phyloP scores from a whole-genome alignment of 2,113 vertebrate genomes.

The Ceratotherium simum region DNA sequence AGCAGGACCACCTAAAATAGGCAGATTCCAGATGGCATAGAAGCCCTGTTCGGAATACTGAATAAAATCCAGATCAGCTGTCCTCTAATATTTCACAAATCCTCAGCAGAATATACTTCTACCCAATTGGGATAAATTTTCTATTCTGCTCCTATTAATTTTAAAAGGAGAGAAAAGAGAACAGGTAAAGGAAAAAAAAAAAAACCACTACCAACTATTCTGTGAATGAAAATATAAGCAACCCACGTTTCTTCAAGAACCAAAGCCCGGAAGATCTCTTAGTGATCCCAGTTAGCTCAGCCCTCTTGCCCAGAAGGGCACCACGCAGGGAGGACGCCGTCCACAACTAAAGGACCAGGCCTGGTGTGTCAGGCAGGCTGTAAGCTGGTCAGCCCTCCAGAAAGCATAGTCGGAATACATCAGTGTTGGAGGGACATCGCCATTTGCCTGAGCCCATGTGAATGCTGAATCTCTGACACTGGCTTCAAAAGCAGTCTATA shows the following conservation, averaged over 20 bases:
- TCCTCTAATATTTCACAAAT: neutral
- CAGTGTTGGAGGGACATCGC: neutral
- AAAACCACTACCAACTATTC: neutral
- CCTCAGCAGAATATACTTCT: too few relatives aligned
- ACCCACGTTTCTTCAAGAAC: neutral
- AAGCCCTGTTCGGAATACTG: neutral
- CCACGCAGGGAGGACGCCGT: rapidly evolving
- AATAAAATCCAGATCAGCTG: neutral
- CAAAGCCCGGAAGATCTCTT: neutral
- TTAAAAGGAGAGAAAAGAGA: neutral
- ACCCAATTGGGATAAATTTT: neutral
- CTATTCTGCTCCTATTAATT: neutral
- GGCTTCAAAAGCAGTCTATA: neutral
- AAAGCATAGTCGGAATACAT: rapidly evolving
- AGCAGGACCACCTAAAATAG: neutral
- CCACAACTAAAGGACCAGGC: neutral
- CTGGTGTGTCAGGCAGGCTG: too few relatives aligned
- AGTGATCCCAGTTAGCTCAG: rapidly evolving
- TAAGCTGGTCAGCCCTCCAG: neutral
- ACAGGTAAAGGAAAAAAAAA: too few relatives aligned
- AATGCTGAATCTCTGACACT: neutral
- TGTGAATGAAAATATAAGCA: neutral
- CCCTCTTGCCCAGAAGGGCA: neutral
- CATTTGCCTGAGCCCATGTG: neutral
- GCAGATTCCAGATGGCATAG: neutral